Percentiles rank a stretch among this genome's conserved stretches.
These are phyloP conservation scores for Formica aserva DNA, from an alignment of 2,888 invertebrate genomes.

Conservation along the genomic window DNA sequence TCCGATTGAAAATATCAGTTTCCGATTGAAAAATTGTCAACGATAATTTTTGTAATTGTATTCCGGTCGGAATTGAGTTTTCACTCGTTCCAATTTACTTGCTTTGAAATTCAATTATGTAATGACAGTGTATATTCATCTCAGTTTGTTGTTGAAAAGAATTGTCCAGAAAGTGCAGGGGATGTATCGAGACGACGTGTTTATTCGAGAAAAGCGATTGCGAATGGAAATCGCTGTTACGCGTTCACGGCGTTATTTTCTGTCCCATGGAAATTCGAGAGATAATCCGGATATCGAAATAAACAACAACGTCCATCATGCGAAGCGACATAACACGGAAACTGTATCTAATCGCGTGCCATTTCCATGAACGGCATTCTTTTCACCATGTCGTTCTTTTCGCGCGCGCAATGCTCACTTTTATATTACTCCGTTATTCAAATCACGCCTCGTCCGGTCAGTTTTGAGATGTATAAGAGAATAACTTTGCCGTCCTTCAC, in stretches of 20 bases:
- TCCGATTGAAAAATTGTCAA: too few relatives aligned
- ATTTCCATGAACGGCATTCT: constrained; percentile 67
- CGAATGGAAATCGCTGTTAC: constrained; percentile 35
- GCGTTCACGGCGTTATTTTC: constrained; percentile 59
- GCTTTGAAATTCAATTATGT: constrained; percentile 19
- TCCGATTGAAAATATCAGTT: background rate
- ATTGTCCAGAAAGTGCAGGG: constrained; percentile 3
- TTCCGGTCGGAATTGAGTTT: too few relatives aligned
- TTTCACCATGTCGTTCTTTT: constrained; percentile 42
- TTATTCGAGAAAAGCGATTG: constrained; percentile 24
- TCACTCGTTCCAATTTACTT: background rate
- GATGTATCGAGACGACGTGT: constrained; percentile 19
- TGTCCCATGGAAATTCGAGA: constrained; percentile 63
- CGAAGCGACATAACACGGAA: constrained; percentile 75
- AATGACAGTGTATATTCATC: background rate
- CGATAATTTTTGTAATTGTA: too few relatives aligned
- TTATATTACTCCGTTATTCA: constrained; percentile 61
- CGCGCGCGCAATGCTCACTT: constrained; percentile 36
- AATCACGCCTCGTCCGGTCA: constrained; percentile 46
- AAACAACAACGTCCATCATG: constrained; percentile 76
- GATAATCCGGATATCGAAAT: constrained; percentile 62
- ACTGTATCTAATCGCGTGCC: constrained; percentile 79
- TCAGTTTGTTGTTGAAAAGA: constrained; percentile 12
- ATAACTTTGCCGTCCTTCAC: background rate
- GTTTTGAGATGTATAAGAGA: constrained; percentile 20